Evolutionary conservation across 2,888 invertebrate species (phyloP), one percentile per base, ranked within the genome.

Genomic region (Lymantria monacha): DNA sequence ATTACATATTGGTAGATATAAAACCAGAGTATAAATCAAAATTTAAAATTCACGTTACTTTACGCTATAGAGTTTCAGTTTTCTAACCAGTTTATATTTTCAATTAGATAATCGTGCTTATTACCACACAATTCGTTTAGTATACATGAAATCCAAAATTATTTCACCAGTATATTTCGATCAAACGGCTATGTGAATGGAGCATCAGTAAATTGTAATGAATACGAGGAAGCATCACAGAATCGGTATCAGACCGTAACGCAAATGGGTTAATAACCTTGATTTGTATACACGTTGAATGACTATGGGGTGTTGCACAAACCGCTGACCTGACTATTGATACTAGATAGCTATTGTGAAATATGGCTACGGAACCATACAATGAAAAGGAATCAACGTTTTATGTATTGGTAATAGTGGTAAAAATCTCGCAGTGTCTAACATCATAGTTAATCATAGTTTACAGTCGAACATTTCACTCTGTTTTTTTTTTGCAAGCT

Each of bases 191-290:
- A 65, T 63, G 63, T 66, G 66, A 70, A 70, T 65, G 58, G 56
- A 58, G 47, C 53, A 54, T 12, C 56, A 62, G 61, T 69, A 56
- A 69, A 76, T 70, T 64, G 61, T 72, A 72, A 73, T 74, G 69
- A 67, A 76, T 76, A 75, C 73, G 69, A 69, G 73, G 76, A 78
- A 83, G 74, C 76, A 68, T 53, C 70, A 76, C 77, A 70, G 70
- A 75, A 74, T 76, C 75, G 73, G 80, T 84, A 87, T 81, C 84
- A 83, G 87, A 87, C 81, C 86, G 85, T 81, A 85, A 85, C 85
- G 75, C 67, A 83, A 82, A 83, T 83, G 76, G 86, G 87, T 87
- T 84, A 87, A 85, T 81, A 86, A 87, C 87, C 87, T 87, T 85
- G 78, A 83, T 83, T 81, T 80, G 76, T 84, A 63, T 76, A 73